Base-by-base conservation (phyloP, 2,797 vertebrate species). In the Propithecus perrieri region DNA sequence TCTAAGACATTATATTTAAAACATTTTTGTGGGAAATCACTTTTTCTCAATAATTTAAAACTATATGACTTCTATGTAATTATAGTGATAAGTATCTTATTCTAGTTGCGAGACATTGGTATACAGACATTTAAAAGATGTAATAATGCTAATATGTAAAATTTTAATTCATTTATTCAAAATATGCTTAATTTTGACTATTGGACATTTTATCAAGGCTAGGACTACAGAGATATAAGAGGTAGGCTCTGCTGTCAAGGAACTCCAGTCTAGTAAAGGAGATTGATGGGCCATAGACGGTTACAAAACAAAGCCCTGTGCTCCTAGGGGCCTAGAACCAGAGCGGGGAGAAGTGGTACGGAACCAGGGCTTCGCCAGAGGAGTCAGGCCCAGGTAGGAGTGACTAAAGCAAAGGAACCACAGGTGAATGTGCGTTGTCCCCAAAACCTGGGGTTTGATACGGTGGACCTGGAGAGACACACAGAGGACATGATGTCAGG, bases 151-250 rank as follows among this genome's bases (percentile, higher is more conserved):
- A 75, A 61, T 67, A 53, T n/a, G 35, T 61, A 59, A 43, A 75
- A n/a, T 22, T 84, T 50, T 89, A 63, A 84, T 84, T 78, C 35
- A 76, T 89, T 89, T 67, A 85, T 74, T 92, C 48, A 81, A 74
- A 78, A 86, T 86, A 74, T 28, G 50, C 57, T 94, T 89, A 38
- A 81, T 72, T 92, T 75, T 86, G 26, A 61, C 24, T 53, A 17
- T 46, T 55, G 2, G 7, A 20, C 41, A 53, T 46, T 89, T 63
- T 65, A 59, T 78, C 41, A 57, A 85, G 57, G 17, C 24, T 24
- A 24, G 12, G 4, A 55, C 65, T 83, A 30, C 3, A 53, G 38
- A 81, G 30, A 59, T 55, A 4, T 2, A 30, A 48, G 48, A 46
- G 24, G 30, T 89, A 65, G 20, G 41, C 33, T 78, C 12, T n/a